phyloP scores from a whole-genome alignment of 2,888 invertebrate species.

The Abrostola tripartita region DNA sequence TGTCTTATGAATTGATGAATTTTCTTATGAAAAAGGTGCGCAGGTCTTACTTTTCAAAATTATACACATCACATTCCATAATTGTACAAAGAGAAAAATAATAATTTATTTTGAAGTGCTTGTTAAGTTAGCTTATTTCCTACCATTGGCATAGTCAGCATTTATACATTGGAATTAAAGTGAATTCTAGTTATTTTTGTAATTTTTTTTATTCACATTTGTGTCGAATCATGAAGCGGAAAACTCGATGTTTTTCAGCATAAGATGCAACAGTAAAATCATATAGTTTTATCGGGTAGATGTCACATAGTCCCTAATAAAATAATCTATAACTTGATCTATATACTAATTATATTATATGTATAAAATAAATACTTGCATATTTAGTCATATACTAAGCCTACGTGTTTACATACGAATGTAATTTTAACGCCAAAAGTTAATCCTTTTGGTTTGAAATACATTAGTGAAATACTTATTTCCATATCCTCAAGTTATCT shows the following conservation, averaged over 20 bases:
- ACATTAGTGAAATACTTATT: slow-evolving; percentile 48
- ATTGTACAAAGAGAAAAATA: slow-evolving; percentile 73
- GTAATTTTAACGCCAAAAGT: slow-evolving; percentile 41
- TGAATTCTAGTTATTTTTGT: slow-evolving; percentile 54
- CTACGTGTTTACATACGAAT: slow-evolving; percentile 48
- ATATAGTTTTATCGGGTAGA: slow-evolving; percentile 49
- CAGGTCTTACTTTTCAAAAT: slow-evolving; percentile 66
- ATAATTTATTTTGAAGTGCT: slow-evolving; percentile 59
- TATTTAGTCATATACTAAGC: slow-evolving; percentile 59
- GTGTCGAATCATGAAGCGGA: slow-evolving; percentile 23
- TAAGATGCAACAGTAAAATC: slow-evolving; percentile 37
- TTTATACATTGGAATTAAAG: slow-evolving; percentile 63
- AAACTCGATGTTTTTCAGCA: slow-evolving; percentile 27
- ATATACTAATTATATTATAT: slow-evolving; percentile 55
- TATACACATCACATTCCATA: slow-evolving; percentile 84
- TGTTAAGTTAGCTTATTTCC: slow-evolving; percentile 44
- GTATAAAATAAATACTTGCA: slow-evolving; percentile 58
- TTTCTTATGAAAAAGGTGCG: slow-evolving; percentile 77
- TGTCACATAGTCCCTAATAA: slow-evolving; percentile 43
- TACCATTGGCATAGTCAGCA: slow-evolving; percentile 66
- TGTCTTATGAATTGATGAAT: slow-evolving; percentile 47
- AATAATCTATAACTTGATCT: slow-evolving; percentile 46
- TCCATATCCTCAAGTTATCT: slow-evolving; percentile 62
- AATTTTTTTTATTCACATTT: slow-evolving; percentile 24
- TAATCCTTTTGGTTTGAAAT: slow-evolving; percentile 39